Evolutionary conservation across 2,888 invertebrate species (phyloP), one percentile per base, ranked within the genome.

Genomic region (Euphydryas editha): DNA sequence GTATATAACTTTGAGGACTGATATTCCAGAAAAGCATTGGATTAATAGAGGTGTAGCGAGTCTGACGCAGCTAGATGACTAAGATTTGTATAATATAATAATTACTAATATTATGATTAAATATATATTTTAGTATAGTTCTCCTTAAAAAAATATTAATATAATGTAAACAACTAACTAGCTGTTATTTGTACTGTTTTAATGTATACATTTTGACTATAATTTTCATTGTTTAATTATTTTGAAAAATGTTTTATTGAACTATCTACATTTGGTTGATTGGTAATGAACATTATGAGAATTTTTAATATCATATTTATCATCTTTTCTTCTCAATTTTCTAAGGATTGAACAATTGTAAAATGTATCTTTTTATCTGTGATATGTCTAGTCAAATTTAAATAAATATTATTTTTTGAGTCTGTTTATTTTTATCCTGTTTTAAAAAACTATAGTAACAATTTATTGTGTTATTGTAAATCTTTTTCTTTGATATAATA

Each of bases 21-120:
- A 93, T 68, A 75, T 93, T 59, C 93, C 94, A 0, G 93, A 96
- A 78, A 93, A 94, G 58, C 96, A 97, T 78, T 97, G 97, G 97
- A 96, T 97, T 51, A 95, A 95, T 74, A 91, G 97, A 71, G 97
- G 97, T 0, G 96, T 96, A 0, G 97, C 97, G 0, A 93, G 95
- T 64, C 88, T 97, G 67, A 96, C 96, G 62, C 97, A 97, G 80
- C 92, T 97, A 15, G 95, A 95, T 81, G 95, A 95, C 82, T 91
- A 84, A 58, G 21, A 20, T 11, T 8, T 47, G 7, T 47, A 46
- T 18, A 10, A 46, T 46, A 15, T 8, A 17, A 15, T 46, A n/a
- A 8, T 10, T 17, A 7, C 2, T 46, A 17, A 17, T 46, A 46
- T 17, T 46, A 8, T 46, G 17, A 46, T 2, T 17, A 17, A 17